Evolutionary conservation across 2,113 vertebrate species (phyloP).

Genomic region (Scytalopus superciliaris): DNA sequence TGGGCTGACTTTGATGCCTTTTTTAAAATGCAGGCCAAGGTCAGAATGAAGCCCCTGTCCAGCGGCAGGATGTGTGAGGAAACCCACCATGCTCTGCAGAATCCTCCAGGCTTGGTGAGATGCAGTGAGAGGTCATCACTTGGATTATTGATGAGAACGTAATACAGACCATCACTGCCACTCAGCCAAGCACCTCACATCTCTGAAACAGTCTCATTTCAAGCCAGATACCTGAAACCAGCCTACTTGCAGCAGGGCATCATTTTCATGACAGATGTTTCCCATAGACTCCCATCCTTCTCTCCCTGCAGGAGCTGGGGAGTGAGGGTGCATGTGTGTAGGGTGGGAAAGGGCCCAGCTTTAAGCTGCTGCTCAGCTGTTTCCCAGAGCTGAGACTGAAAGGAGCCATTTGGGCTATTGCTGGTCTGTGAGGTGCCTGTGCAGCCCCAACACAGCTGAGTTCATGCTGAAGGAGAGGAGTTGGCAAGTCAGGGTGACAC

Average conservation of each 20-base stretch:
- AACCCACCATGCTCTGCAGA: rapidly evolving
- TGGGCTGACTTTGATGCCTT: background rate
- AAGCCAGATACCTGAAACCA: background rate
- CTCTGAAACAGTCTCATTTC: background rate
- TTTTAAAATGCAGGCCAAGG: background rate
- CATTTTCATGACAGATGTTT: background rate
- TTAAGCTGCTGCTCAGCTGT: background rate
- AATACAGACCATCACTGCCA: rapidly evolving
- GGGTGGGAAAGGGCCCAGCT: background rate
- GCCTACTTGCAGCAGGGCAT: background rate
- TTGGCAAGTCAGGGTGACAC: rapidly evolving
- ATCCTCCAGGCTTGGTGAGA: background rate
- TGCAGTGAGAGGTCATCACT: rapidly evolving
- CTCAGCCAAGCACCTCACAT: background rate
- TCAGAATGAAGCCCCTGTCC: background rate
- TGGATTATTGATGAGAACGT: background rate
- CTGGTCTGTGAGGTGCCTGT: background rate
- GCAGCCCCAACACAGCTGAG: rapidly evolving
- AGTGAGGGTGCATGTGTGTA: rapidly evolving
- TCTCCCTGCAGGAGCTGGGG: background rate
- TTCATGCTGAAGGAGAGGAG: background rate
- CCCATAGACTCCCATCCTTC: too few relatives aligned
- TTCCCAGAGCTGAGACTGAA: background rate
- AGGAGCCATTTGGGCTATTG: rapidly evolving
- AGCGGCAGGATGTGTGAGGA: background rate